These are phyloP conservation scores for Lasioglossum marginatum DNA, from an alignment of 2,888 invertebrate species.

Conservation along the genomic window DNA sequence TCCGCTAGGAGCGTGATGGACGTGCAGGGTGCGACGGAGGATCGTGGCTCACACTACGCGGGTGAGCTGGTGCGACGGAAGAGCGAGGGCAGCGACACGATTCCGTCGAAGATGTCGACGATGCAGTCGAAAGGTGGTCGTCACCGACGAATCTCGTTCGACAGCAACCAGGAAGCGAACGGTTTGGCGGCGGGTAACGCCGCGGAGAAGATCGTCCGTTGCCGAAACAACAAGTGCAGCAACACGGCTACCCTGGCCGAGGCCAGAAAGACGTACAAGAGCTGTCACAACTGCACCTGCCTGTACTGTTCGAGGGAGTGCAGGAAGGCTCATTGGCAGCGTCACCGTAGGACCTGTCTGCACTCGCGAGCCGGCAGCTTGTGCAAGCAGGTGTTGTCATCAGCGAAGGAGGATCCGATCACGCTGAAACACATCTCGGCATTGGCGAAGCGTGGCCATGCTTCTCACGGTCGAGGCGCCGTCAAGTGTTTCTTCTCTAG, in stretches of 20 bases:
- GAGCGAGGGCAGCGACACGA: slow-evolving; percentile 88
- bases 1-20: slow-evolving; percentile 81
- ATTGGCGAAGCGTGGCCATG: slow-evolving; percentile 93
- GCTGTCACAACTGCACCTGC: slow-evolving; percentile 97
- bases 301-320: slow-evolving; percentile 97
- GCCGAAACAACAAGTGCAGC: slow-evolving; percentile 93
- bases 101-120: slow-evolving; percentile 73
- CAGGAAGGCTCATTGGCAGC: slow-evolving; percentile 96
- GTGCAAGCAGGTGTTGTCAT: slow-evolving; percentile 93
- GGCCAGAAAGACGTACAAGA: slow-evolving; percentile 94
- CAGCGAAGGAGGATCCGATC: slow-evolving; percentile 91
- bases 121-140: slow-evolving; percentile 52
- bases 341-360: slow-evolving; percentile 95
- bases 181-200: slow-evolving; percentile 70
- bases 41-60: slow-evolving; percentile 72
- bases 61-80: slow-evolving; percentile 86
- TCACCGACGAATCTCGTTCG: slow-evolving; percentile 86
- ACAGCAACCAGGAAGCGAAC: slow-evolving; percentile 84
- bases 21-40: slow-evolving; percentile 70
- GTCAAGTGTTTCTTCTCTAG: slow-evolving; percentile 96
- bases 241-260: slow-evolving; percentile 90
- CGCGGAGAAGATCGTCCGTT: slow-evolving; percentile 88
- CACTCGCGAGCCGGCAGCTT: slow-evolving; percentile 96
- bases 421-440: slow-evolving; percentile 92
- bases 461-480: slow-evolving; percentile 94